Evolutionary conservation across 2,113 vertebrate genomes (phyloP), one percentile per base, ranked within the genome.

Genomic region (Agelaius tricolor): DNA sequence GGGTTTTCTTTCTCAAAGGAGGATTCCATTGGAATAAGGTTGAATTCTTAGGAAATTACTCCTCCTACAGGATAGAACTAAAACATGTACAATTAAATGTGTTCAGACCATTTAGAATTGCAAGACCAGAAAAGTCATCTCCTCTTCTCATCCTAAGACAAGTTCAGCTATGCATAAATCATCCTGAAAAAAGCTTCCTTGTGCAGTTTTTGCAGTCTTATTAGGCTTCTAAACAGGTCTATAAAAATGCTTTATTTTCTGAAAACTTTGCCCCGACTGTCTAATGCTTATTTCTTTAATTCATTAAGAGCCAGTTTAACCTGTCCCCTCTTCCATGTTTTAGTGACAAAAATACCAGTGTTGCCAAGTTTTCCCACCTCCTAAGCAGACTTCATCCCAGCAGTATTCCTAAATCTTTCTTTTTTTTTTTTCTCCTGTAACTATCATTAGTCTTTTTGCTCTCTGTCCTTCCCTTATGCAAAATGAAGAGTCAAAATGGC

Each of bases 21-120:
- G 81, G 85, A 74, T 65, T 90, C 85, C 68, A 81, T 37, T 94
- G 85, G 79, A 93, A 77, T 57, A 46, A 80, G 13, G 13, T 59
- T 77, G 63, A 92, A 94, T 95, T 88, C 79, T 92, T 81, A 77
- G 72, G 54, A 88, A 89, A 96, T 94, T 88, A 93, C 91, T 93
- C 91, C 87, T 96, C 87, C 91, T 96, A 80, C 87, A 96, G 92
- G 93, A 80, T 87, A 63, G 80, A 90, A 77, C 39, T 59, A 59
- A 88, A 95, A 81, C 21, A 21, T 17, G 13, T 87, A 17, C 35
- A 22, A 10, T 74, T 77, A 71, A 80, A 71, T 24, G 5, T 77
- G 61, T 66, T 46, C 54, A 67, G 63, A 28, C 15, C 58, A 12
- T 28, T 82, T 43, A 85, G 44, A 75, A 52, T 43, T 11, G 22